Evolutionary conservation across 2,113 vertebrate genomes (phyloP), one percentile per base, ranked within the genome.

Genomic region (Ceratotherium simum): DNA sequence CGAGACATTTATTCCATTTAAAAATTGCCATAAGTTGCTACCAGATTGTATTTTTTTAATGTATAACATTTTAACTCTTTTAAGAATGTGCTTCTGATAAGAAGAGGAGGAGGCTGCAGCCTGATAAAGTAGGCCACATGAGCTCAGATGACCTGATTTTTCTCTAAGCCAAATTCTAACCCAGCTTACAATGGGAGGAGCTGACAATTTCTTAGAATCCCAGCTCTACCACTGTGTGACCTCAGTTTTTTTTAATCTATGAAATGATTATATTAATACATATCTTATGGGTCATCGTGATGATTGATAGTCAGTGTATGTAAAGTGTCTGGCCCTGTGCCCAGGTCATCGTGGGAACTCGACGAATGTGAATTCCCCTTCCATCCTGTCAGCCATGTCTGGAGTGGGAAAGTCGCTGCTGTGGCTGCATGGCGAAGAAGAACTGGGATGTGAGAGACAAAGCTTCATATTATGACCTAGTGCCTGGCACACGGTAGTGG

Each of bases 61-160:
- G 69, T 46, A 39, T 64, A n/a, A 20, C 64, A 93, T 31, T 83
- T 91, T 76, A 88, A 36, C 25, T 87, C 73, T 39, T 67, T 82
- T 91, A 76, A 79, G 81, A 78, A 64, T 6, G 3, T 79, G 72
- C 48, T 46, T 91, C 91, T 90, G 42, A 54, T 64, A 58, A 54
- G 69, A 62, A 20, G 76, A 86, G 39, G 31, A n/a, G 18, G 73
- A 14, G 8, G 48, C 27, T 31, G 42, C 67, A 33, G 76, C 23
- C 29, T 51, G 75, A 36, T 88, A 94, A 97, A 97, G 36, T 97
- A 97, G 97, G 97, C 83, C 97, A 62, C 65, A 64, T 60, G 90
- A 75, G 51, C 92, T 90, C 85, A 56, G 86, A 31, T 75, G 96
- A 96, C 97, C 96, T 97, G 94, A 27, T 87, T 96, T 93, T 75